Conservation (phyloP, 1,140 invertebrate genomes). For the Magallana angulata region DNA sequence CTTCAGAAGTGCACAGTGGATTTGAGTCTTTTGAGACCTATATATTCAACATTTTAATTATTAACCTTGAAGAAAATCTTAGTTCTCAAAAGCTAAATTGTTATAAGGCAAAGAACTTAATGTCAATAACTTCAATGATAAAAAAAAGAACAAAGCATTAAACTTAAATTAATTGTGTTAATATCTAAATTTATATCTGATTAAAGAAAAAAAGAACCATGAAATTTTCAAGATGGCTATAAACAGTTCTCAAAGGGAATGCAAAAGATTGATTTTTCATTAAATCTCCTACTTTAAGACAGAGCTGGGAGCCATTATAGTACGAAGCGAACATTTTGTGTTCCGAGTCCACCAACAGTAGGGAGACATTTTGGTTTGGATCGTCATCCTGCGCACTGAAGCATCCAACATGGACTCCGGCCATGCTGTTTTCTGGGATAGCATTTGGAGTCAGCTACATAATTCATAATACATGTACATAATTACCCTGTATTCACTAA, state of each 20-base stretch:
- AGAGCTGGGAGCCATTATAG: constrained; percentile 47
- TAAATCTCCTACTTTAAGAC: constrained; percentile 58
- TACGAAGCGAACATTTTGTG: constrained; percentile 59
- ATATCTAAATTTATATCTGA: too few species aligned
- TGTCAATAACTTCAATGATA: too few species aligned
- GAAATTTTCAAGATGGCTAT: not conserved
- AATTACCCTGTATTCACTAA: too few species aligned
- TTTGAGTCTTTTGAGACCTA: constrained; percentile 60
- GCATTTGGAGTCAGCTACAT: constrained; percentile 62
- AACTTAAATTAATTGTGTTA: too few species aligned
- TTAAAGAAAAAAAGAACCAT: not conserved
- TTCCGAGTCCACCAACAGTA: constrained; percentile 61
- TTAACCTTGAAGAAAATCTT: too few species aligned
- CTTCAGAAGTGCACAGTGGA: constrained; percentile 54
- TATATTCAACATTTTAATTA: not conserved
- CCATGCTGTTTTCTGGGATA: constrained; percentile 68
- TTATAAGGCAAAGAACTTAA: too few species aligned
- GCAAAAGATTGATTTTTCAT: too few species aligned
- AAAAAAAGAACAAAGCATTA: too few species aligned
- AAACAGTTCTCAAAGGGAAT: too few species aligned
- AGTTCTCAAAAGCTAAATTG: too few species aligned
- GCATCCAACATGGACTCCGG: constrained; percentile 65
- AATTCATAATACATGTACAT: too few species aligned
- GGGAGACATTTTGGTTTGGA: constrained; percentile 58
- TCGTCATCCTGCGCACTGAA: constrained; percentile 68